Percentiles rank a stretch among this genome's conserved stretches.
Evolutionary conservation across 2,888 invertebrate genomes (phyloP).

Genomic region (Acronicta alni): DNA sequence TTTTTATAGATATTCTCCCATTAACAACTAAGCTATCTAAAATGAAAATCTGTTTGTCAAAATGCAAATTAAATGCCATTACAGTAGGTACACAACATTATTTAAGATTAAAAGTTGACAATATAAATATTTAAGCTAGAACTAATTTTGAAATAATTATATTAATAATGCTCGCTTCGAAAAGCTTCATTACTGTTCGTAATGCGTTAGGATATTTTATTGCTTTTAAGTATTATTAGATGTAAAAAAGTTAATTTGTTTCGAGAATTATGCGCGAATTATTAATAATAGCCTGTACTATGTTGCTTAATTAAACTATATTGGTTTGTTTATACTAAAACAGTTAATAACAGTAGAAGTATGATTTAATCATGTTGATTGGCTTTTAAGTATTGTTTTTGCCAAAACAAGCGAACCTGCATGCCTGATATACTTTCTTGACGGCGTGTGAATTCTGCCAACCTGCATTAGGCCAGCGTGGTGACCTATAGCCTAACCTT

Average conservation of each 20-base stretch:
- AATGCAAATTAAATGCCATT: conserved; percentile 49
- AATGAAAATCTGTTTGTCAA: conserved; percentile 52
- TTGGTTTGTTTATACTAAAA: background rate
- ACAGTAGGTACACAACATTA: conserved; percentile 34
- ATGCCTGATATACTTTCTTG: no score
- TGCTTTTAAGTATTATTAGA: background rate
- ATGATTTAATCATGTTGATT: no score
- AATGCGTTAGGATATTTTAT: background rate
- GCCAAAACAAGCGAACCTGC: no score
- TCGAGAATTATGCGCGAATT: background rate
- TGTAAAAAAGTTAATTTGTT: background rate
- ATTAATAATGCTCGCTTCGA: conserved; percentile 4
- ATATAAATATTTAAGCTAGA: conserved; percentile 28
- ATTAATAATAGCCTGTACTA: background rate
- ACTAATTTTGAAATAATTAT: conserved; percentile 28
- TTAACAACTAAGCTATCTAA: conserved; percentile 52
- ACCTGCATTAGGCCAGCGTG: no score
- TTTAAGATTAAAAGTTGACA: conserved; percentile 41
- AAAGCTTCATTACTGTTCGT: background rate
- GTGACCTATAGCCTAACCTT: no score
- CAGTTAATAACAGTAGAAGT: no score
- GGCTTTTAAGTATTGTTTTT: no score
- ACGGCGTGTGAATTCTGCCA: no score
- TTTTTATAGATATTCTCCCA: conserved; percentile 40
- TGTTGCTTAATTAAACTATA: background rate